Evolutionary conservation across 2,797 vertebrate genomes (phyloP).

Genomic region (Fratercula arctica): DNA sequence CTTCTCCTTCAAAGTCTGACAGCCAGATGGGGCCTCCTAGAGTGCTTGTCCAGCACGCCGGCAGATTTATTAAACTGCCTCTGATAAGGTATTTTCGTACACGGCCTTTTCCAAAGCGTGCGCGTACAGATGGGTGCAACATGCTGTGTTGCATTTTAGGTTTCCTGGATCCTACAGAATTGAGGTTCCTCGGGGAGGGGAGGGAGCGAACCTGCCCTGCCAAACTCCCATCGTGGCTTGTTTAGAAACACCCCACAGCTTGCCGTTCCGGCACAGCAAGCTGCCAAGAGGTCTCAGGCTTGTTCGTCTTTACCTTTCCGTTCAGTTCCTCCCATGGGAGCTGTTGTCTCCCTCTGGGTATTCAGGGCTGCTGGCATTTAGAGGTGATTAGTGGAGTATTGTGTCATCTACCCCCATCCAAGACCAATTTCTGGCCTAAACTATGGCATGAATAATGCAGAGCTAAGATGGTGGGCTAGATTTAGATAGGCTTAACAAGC

Average conservation of each 20-base stretch:
- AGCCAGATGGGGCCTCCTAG: conserved; percentile 54
- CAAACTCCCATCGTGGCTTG: neutral
- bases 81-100: conserved; percentile 11
- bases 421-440: conserved; percentile 20
- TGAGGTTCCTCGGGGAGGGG: neutral
- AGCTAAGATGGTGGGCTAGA: neutral
- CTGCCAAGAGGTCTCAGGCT: neutral
- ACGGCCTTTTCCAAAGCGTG: neutral
- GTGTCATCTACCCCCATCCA: neutral
- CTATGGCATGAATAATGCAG: neutral
- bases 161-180: neutral
- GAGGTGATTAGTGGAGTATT: neutral
- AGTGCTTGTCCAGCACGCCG: conserved; percentile 1
- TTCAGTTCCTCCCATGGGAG: neutral
- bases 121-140: neutral
- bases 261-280: neutral
- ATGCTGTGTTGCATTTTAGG: neutral
- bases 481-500: neutral
- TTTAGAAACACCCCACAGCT: neutral
- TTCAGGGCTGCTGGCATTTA: neutral
- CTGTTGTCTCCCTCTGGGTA: neutral
- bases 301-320: neutral
- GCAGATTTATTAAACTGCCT: conserved; percentile 33
- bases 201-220: neutral
- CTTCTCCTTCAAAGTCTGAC: conserved; percentile 43